A percentile compares a stretch with the other conserved stretches of the same genome.
Evolutionary conservation across 2,797 vertebrate genomes (phyloP).

Genomic region (Sebastes matsubarae): DNA sequence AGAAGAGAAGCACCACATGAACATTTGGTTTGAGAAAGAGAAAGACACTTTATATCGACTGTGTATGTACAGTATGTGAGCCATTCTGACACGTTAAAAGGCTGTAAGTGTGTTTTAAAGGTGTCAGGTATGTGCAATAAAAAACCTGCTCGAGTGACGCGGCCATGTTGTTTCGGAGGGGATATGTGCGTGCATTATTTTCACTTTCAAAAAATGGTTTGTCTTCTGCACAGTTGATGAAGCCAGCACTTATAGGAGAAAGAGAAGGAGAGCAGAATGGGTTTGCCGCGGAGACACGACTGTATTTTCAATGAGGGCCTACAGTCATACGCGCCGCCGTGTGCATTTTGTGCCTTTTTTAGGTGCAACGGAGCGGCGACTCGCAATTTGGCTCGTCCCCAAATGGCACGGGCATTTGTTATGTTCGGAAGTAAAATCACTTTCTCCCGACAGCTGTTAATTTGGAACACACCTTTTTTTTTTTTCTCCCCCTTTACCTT

Average conservation of each 20-base stretch:
- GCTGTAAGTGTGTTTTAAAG: neutral
- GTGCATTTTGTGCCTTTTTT: conserved; percentile 54
- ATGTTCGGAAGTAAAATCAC: conserved; percentile 35
- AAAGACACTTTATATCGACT: neutral
- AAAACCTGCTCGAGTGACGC: neutral
- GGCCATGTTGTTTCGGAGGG: conserved; percentile 22
- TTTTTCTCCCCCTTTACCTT: neutral
- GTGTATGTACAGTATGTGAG: neutral
- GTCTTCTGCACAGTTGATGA: conserved; percentile 10
- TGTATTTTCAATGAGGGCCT: conserved; percentile 64
- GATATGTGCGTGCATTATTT: neutral
- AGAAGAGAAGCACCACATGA: conserved; percentile 20
- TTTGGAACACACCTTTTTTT: conserved; percentile 18
- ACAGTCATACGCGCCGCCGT: conserved; percentile 37
- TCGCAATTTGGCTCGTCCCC: conserved; percentile 59
- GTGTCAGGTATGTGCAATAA: conserved; percentile 9
- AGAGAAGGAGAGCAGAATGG: conserved; percentile 17
- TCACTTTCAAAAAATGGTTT: neutral
- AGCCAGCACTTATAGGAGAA: conserved; percentile 1
- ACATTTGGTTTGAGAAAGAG: conserved; percentile 21
- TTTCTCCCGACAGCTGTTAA: conserved; percentile 50
- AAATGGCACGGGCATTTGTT: conserved; percentile 53
- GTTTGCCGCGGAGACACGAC: conserved; percentile 52
- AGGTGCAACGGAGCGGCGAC: conserved; percentile 50
- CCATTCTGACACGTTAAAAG: neutral